A percentile compares a stretch with the other conserved stretches of the same genome.
Evolutionary conservation across 2,888 invertebrate species (phyloP).

Genomic region (Tridacna gigas): DNA sequence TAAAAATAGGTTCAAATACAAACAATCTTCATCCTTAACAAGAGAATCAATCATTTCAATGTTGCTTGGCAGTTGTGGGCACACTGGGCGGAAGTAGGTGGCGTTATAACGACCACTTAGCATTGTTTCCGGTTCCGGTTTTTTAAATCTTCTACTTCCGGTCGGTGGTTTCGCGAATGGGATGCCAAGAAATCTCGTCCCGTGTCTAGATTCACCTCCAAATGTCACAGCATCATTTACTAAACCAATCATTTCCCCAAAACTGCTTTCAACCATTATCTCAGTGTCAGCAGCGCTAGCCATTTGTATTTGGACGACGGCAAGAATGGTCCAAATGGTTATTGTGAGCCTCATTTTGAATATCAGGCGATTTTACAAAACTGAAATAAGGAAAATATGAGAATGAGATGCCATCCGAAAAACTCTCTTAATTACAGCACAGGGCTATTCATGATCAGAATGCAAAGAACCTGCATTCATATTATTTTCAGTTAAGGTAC

Average conservation of each 20-base stretch:
- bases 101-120: constrained; percentile 43
- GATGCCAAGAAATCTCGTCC: constrained; percentile 49
- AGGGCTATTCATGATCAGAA: too few relatives aligned
- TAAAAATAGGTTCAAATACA: constrained; percentile 97
- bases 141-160: constrained; percentile 34
- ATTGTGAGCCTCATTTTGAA: too few relatives aligned
- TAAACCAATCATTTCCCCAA: constrained; percentile 41
- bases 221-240: constrained; percentile 22
- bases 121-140: constrained; percentile 28
- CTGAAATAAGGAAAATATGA: too few relatives aligned
- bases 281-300: not conserved
- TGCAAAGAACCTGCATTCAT: too few relatives aligned
- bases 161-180: constrained; percentile 58
- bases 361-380: too few relatives aligned
- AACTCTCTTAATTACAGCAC: too few relatives aligned
- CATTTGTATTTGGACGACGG: not conserved
- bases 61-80: constrained; percentile 35
- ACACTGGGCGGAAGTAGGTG: constrained; percentile 48
- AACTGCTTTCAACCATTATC: not conserved
- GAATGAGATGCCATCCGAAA: too few relatives aligned
- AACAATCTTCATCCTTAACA: constrained; percentile 94
- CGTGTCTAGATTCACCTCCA: constrained; percentile 1
- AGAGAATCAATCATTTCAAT: constrained; percentile 18
- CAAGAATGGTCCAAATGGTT: not conserved
- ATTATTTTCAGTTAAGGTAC: too few relatives aligned